Evolutionary conservation across 2,888 invertebrate genomes (phyloP), one percentile per base, ranked within the genome.

Genomic region (Rhorus exstirpatorius): DNA sequence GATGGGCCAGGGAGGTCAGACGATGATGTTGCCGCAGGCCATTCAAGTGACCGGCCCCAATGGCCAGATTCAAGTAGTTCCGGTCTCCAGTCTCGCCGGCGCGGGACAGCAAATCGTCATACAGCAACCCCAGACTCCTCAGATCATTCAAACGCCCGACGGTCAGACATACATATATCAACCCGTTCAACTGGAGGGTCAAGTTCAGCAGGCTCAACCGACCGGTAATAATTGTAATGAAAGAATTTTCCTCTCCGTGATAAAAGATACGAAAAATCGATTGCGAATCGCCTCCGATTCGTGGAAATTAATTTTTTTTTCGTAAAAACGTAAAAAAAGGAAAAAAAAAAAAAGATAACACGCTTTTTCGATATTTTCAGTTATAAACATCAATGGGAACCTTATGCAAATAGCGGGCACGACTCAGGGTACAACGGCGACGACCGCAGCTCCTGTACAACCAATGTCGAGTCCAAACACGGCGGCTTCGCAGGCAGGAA

Each of bases 151-250:
- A 92, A 97, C 98, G 0, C 95, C 97, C 0, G 98, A 98, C 93
- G 99, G 99, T 0, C 98, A 98, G 93, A 98, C 98, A 0, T 97
- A 97, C 87, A 95, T 98, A 74, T 98, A 98, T 92, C 98, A 98
- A 91, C 97, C 97, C 0, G 94, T 95, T 38, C 93, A 95, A 55
- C 91, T 95, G 17, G 95, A 95, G 82, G 94, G 94, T 44, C 93
- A 93, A 82, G 93, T 94, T 67, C 95, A 94, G 87, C 94, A 95
- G 83, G 92, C 95, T 0, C 95, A 96, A 91, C 95, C 95, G 1
- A 95, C 94, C 65, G 94, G 95, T 95, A 89, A 90, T 81, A 85
- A 78, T 38, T 14, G 12, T 1, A 14, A 24, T 38, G 0, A 14
- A 19, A 21, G 7, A 19, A 26, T 12, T 49, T 19, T 55, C 14